Base-by-base conservation (phyloP, 2,888 invertebrate species). In the Brachylomia viminalis region DNA sequence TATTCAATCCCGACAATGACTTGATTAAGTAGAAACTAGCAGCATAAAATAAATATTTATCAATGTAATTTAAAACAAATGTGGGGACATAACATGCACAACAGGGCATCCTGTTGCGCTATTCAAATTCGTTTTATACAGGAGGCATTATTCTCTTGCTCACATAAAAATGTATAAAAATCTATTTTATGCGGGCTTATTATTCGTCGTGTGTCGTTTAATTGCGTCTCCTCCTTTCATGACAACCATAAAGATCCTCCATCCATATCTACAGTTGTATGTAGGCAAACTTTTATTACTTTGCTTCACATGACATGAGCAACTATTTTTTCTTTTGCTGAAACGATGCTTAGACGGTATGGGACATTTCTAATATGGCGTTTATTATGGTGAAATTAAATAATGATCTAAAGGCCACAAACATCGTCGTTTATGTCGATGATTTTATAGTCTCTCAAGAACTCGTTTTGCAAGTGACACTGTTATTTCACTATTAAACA, bases 161-260 rank as follows among this genome's bases (percentile, higher is more conserved):
- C 90, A 88, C 80, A 90, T 92, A 91, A 91, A 92, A 91, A 86
- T 87, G 80, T 87, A 83, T 88, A 83, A 88, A 90, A 90, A 88
- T 90, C 85, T 86, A 89, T 90, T 89, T 87, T 86, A 93, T 92
- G 91, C 91, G 92, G 92, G 92, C 90, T 92, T 93, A 92, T 92
- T 93, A 93, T 93, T 93, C 92, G 81, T 88, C 78, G 84, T 83
- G 90, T 90, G 91, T 93, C 87, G 87, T 90, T 90, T 89, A 86
- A 90, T 88, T 90, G 89, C 89, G 88, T 85, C 86, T 91, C 84
- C 90, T 90, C 88, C 87, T 83, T 82, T 89, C 89, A 90, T 91
- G 89, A 88, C 83, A 82, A 87, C 85, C 81, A 83, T 87, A 87
- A 88, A 88, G 86, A 84, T 77, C n/a, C n/a, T n/a, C n/a, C n/a